phyloP scores from a whole-genome alignment of 64 coral and sea anemone genomes.

The Hydrozoanthus tunicans region DNA sequence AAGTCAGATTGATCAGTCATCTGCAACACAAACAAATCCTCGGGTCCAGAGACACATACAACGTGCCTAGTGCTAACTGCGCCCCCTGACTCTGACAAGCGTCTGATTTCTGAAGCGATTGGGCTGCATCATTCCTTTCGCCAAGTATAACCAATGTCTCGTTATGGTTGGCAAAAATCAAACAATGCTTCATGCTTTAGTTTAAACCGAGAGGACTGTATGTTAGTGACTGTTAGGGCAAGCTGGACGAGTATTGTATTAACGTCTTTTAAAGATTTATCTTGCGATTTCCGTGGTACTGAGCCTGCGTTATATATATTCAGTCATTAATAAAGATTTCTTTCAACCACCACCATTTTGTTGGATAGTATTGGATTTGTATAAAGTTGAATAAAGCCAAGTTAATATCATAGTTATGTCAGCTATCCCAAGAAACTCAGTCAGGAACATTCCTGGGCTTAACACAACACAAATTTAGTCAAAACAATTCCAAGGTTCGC shows the following conservation, averaged over 20 bases:
- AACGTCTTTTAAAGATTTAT: not conserved
- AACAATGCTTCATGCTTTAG: too few relatives aligned
- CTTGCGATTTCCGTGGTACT: not conserved
- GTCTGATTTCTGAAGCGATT: too few relatives aligned
- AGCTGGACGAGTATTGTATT: too few relatives aligned
- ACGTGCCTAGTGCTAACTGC: not conserved
- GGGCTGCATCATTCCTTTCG: too few relatives aligned
- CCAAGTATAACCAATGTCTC: not conserved
- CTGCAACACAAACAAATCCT: too few relatives aligned
- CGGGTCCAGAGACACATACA: not conserved
- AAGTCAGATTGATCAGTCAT: not conserved
- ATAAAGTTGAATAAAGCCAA: slow-evolving; percentile 1
- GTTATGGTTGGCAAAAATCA: not conserved
- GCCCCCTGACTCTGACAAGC: too few relatives aligned
- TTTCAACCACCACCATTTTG: not conserved
- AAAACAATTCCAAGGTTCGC: too few relatives aligned
- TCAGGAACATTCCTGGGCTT: too few relatives aligned
- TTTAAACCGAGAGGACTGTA: too few relatives aligned
- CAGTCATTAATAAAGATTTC: not conserved
- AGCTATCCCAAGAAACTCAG: not conserved
- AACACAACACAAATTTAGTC: too few relatives aligned
- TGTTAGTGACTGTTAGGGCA: too few relatives aligned
- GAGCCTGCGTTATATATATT: not conserved
- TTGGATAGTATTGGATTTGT: not conserved
- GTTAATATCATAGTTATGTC: not conserved